Base-by-base conservation (phyloP, 2,888 invertebrate genomes). In the Drosophila pseudotalamancana region DNA sequence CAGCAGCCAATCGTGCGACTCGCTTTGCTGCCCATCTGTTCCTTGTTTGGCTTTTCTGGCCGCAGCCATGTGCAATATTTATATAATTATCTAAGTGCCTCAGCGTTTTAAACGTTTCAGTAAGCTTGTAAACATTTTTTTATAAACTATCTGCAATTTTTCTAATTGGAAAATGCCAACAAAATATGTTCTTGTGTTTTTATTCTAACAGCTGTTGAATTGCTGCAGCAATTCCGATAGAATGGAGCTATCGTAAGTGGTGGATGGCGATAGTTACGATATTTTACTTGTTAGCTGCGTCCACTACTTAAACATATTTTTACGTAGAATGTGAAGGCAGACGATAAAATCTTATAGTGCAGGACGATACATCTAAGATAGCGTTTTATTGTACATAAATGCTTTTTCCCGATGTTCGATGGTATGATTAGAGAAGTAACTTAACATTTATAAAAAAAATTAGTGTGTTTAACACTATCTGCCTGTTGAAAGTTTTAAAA, bases 1-100 rank as follows among this genome's bases (percentile, higher is more conserved):
- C 6, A 57, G 60, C 9, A 54, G 72, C 89, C 89, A 89, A 35
- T 77, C 55, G 16, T 50, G 57, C 25, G 27, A 16, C 18, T 9
- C 32, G 23, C 18, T 32, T 9, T 39, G 34, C 18, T 9, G 34
- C 11, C 16, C 37, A 5, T 19, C 19, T 19, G 2, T 35, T 12
- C 25, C 12, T 18, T 25, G 25, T 9, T n/a, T 6, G 12, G 4
- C 6, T 8, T 32, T 39, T 18, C 14, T 29, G 18, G 19, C 9
- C 1, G 37, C 48, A 19, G 53, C 39, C 72, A 72, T 72, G 42
- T 48, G 37, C 39, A 25, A n/a, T 31, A 16, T 4, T 40, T 32
- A 16, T n/a, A 6, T 27, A 9, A 29, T 9, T 18, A 16, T 23
- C n/a, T 3, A 12, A 14, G 14, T 19, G 6, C 32, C 12, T 25